Base-by-base conservation (phyloP, 2,888 invertebrate genomes). In the Pterostichus niger region DNA sequence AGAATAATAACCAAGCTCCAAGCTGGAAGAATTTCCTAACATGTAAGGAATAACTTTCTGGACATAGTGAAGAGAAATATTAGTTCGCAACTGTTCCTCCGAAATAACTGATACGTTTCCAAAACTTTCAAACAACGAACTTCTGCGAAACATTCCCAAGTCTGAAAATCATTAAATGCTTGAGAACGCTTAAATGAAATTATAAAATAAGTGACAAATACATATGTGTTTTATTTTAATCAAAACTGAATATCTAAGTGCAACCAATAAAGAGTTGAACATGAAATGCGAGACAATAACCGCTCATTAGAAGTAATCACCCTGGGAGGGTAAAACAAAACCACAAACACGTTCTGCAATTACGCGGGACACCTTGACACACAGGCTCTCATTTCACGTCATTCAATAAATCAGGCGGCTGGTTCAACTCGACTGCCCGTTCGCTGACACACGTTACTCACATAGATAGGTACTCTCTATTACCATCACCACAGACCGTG, bases 291-390 rank as follows among this genome's bases (percentile, higher is more conserved):
- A 64, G 40, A 78, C 78, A 78, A 78, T 59, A 78, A 78, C 59
- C 13, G 61, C 61, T 78, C 78, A 59, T 78, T 78, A 78, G 78
- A 78, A 78, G 59, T 56, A 78, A 77, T 77, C 56, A 77, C 35
- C 11, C 11, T 46, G 56, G 24, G 59, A 61, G 56, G 78, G 61
- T 59, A 59, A 59, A 78, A 78, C 17, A 78, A 78, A 59, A 78
- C 78, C 59, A 11, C 75, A 61, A 78, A 78, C 78, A 78, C 24
- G 78, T 78, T 78, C 68, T 59, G 78, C 78, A 78, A 78, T 78
- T 78, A 78, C 78, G 61, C 11, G 77, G 17, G 78, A 78, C 59
- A 77, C 77, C 77, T 77, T 78, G 78, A 59, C 78, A 44, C 24
- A 61, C 61, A 40, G 78, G 56, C 56, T 78, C 61, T 78, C 46